Conservation (phyloP, 2,888 invertebrate genomes). For the Mechanitis mazaeus region DNA sequence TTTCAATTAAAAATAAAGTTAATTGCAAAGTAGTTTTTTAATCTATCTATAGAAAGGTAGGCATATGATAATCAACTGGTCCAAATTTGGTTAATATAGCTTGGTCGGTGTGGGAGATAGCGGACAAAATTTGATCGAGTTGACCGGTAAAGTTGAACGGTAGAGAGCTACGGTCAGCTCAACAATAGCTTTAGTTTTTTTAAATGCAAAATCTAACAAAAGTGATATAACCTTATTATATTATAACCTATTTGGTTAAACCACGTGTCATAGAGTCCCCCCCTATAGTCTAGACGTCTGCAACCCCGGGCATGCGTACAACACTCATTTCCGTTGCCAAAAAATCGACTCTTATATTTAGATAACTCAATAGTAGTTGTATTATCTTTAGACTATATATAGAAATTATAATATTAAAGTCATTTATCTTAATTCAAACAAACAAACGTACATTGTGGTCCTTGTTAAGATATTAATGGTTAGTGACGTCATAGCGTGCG, state of each 20-base stretch:
- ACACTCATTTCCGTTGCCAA: constrained; percentile 20
- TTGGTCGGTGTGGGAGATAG: no score
- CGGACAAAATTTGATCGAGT: no score
- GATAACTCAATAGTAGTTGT: background rate
- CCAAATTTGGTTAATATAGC: no score
- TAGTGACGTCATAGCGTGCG: constrained; percentile 47
- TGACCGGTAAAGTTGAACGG: no score
- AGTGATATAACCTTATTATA: constrained; percentile 15
- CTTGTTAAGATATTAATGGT: constrained; percentile 33
- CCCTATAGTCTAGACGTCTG: constrained; percentile 59
- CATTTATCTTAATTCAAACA: constrained; percentile 30
- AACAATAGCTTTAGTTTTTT: background rate
- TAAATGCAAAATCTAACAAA: no score
- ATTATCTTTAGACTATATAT: no score
- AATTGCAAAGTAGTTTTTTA: no score
- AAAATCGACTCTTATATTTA: constrained; percentile 25
- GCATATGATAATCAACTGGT: no score
- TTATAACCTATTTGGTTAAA: constrained; percentile 14
- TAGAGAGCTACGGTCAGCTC: no score
- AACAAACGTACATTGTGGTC: constrained; percentile 28
- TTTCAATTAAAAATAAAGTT: no score
- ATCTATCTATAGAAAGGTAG: no score
- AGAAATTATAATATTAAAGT: background rate
- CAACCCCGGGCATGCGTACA: constrained; percentile 48
- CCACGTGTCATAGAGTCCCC: constrained; percentile 36